A percentile compares a stretch with the other conserved stretches of the same genome.
These are phyloP conservation scores for Tachycineta bicolor DNA, from an alignment of 2,113 vertebrate genomes.

Conservation along the genomic window DNA sequence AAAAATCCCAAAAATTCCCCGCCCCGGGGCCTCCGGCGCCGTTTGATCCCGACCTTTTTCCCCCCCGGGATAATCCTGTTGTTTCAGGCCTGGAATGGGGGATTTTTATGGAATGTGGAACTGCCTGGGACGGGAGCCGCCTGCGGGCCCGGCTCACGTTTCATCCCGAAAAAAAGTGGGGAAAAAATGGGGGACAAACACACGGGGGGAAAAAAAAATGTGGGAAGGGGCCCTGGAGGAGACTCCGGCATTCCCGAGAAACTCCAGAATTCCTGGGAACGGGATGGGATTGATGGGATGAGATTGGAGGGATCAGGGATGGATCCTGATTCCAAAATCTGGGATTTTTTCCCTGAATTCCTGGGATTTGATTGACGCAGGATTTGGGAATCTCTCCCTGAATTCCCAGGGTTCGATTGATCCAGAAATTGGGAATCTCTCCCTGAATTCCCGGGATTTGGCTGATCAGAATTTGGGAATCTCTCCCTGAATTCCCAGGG, in stretches of 20 bases:
- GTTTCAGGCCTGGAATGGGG: slow-evolving; percentile 43
- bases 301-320: not conserved
- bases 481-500: too few species aligned
- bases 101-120: not conserved
- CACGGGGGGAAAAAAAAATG: not conserved
- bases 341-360: too few species aligned
- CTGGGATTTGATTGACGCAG: not conserved
- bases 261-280: not conserved
- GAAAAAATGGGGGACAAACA: not conserved
- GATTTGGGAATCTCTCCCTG: too few species aligned
- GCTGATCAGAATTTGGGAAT: too few species aligned
- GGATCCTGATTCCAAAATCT: not conserved
- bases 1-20: not conserved
- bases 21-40: not conserved
- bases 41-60: not conserved
- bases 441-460: too few species aligned
- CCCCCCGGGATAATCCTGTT: not conserved
- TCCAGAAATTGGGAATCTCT: too few species aligned
- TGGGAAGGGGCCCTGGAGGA: not conserved
- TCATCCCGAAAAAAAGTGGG: not conserved
- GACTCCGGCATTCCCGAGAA: rapidly evolving
- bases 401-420: too few species aligned
- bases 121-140: not conserved
- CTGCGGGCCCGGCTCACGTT: not conserved
- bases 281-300: not conserved